Evolutionary conservation across 2,797 vertebrate species (phyloP).

Genomic region (Hipposideros larvatus): DNA sequence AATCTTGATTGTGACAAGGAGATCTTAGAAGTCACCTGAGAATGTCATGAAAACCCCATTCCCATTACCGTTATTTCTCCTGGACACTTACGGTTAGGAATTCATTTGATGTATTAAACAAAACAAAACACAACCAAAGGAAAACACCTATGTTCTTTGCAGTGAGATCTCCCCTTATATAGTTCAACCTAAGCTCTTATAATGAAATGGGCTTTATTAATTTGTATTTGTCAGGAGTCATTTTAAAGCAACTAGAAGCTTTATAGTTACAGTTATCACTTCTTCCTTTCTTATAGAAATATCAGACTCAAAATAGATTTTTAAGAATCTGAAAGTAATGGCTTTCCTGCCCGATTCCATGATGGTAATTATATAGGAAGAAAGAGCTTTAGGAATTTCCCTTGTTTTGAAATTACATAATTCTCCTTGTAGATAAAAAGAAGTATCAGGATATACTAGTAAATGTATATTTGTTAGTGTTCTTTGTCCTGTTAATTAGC

Average conservation of each 20-base stretch:
- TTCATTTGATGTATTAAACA: background rate
- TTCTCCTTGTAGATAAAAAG: constrained; percentile 48
- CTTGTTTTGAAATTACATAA: constrained; percentile 46
- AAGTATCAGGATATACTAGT: constrained; percentile 58
- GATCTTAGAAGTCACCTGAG: constrained; percentile 76
- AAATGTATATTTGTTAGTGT: constrained; percentile 61
- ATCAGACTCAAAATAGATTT: constrained; percentile 41
- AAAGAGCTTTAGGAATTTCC: constrained; percentile 19
- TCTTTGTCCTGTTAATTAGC: constrained; percentile 40
- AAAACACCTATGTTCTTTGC: constrained; percentile 49
- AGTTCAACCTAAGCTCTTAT: constrained; percentile 10
- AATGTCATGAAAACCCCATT: constrained; percentile 72
- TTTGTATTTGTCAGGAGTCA: constrained; percentile 43
- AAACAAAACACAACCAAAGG: background rate
- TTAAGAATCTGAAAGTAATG: constrained; percentile 43
- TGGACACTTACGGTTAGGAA: constrained; percentile 47
- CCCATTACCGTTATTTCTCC: constrained; percentile 67
- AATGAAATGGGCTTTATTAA: background rate
- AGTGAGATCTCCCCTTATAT: background rate
- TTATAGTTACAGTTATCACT: background rate
- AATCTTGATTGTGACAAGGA: constrained; percentile 77
- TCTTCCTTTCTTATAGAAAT: constrained; percentile 42
- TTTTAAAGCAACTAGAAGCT: constrained; percentile 20
- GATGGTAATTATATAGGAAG: background rate
- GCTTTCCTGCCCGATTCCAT: background rate